Conservation (phyloP, 2,888 invertebrate species). For the Lepidocyrtinus sp. region DNA sequence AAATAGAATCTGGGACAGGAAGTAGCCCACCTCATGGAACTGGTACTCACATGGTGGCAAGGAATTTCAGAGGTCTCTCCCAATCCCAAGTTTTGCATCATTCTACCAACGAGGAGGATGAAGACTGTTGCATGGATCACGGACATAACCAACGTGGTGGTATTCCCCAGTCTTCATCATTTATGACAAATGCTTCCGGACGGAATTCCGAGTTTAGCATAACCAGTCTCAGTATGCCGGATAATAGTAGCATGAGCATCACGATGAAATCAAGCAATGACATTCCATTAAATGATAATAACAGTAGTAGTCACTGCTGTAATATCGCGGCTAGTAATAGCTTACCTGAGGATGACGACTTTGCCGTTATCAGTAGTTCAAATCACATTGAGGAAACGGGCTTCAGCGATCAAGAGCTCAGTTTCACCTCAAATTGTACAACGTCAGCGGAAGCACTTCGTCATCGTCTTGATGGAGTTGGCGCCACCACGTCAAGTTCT, state of each 20-base stretch:
- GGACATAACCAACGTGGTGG: slow-evolving; percentile 29
- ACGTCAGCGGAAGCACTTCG: slow-evolving; percentile 33
- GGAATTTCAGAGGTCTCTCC: slow-evolving; percentile 35
- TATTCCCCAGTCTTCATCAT: slow-evolving; percentile 41
- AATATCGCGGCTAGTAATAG: slow-evolving; percentile 30
- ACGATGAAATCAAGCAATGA: slow-evolving; percentile 47
- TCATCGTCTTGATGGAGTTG: slow-evolving; percentile 17
- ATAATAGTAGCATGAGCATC: slow-evolving; percentile 50
- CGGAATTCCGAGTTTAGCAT: slow-evolving; percentile 53
- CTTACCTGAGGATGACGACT: slow-evolving; percentile 44
- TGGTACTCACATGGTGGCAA: slow-evolving; percentile 14
- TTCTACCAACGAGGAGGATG: slow-evolving; percentile 29
- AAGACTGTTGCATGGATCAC: slow-evolving; percentile 44
- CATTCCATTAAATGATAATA: slow-evolving; percentile 46
- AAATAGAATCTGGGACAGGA: not conserved
- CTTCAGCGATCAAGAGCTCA: slow-evolving; percentile 46
- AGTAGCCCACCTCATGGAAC: slow-evolving; percentile 24
- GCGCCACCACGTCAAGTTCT: slow-evolving; percentile 35
- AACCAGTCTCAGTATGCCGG: slow-evolving; percentile 52
- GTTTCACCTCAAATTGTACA: slow-evolving; percentile 43
- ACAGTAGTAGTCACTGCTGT: slow-evolving; percentile 41
- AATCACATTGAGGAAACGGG: slow-evolving; percentile 37
- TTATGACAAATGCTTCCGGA: slow-evolving; percentile 37
- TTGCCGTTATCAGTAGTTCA: slow-evolving; percentile 22
- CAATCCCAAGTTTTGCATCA: slow-evolving; percentile 47